Evolutionary conservation across 35 echinoderm and acorn worm genomes (phyloP), one percentile per base, ranked within the genome.

Genomic region (Anneissia japonica): DNA sequence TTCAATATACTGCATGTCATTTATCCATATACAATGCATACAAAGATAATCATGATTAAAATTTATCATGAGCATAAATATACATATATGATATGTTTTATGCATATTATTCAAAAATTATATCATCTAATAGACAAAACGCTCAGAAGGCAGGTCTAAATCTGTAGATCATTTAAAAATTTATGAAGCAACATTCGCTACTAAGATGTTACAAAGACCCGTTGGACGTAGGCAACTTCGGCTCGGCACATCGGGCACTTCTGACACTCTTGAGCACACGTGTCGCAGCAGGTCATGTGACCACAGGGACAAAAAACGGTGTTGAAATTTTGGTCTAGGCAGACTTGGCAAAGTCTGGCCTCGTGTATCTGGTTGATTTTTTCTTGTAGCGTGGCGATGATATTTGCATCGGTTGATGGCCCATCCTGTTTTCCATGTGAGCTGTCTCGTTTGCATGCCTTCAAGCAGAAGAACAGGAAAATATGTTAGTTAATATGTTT

Each of bases 231-330:
- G 39, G 92, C 76, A 38, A 98, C 88, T 76, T 98, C 95, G 0
- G 95, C 91, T 31, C 95, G 35, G 51, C 95, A 98, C 14, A 98
- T 87, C 0, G 95, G 95, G 79, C 95, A 98, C 19, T 86, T 82
- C 56, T 82, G 82, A 84, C 95, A 98, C 37, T 98, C 95, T 73
- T 91, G 85, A 26, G 91, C 46, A 73, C 95, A 98, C 11, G 45
- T 74, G 43, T 98, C 95, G 55, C 95, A 98, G 79, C 95, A 98
- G 81, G 93, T 94, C 95, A 98, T 98, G 89, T 98, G 95, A 91
- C 95, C 95, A 64, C 95, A 98, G 17, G 95, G 95, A 77, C 95
- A 98, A 80, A 98, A 98, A 4, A 93, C 95, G 0, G 91, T 93
- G 33, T 89, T 64, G 88, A 93, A 94, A 36, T 98, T 88, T 14